Base-by-base conservation (phyloP, 2,888 invertebrate genomes). In the Andrena bicolor region DNA sequence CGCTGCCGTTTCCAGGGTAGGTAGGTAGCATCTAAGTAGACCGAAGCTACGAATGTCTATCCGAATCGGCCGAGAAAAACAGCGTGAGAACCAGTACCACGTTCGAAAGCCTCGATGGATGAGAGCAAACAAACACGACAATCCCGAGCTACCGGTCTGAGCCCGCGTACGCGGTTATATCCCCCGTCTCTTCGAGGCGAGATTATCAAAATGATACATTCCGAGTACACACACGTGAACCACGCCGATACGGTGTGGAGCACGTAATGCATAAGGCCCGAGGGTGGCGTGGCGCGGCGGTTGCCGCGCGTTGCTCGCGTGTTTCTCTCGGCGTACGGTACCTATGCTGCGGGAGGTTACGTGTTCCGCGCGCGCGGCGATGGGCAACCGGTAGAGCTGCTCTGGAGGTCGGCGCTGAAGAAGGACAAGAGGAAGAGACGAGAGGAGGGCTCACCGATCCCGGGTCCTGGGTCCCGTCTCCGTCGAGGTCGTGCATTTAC, bases 401-500 rank as follows among this genome's bases (percentile, higher is more conserved):
- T 20, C 28, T 10, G n/a, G 51, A 48, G 49, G 41, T 48, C 49
- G 63, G 53, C 8, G 56, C 8, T 56, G 63, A 32, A 26, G 48
- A 28, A 72, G 80, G 72, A 61, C 60, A 71, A 68, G 63, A 35
- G 28, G 51, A 65, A 58, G 71, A 68, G 35, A 28, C 41, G 41
- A 30, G 63, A 76, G 30, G 32, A 66, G 23, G 51, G 51, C 35
- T 61, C 30, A 66, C 72, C 75, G 86, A 77, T 88, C 89, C 83
- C 69, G 84, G 83, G 81, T 88, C 78, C 81, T 73, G 76, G 82
- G 79, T 88, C 77, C 84, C 78, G 77, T 88, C 86, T 84, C 84
- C 88, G 87, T 83, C 85, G 93, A 92, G 93, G 92, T 93, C 92
- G 90, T 87, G 90, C 92, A 90, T 92, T 92, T 92, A 91, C 92